Base-by-base conservation (phyloP, 2,113 vertebrate species). In the Eudorcas thomsonii region DNA sequence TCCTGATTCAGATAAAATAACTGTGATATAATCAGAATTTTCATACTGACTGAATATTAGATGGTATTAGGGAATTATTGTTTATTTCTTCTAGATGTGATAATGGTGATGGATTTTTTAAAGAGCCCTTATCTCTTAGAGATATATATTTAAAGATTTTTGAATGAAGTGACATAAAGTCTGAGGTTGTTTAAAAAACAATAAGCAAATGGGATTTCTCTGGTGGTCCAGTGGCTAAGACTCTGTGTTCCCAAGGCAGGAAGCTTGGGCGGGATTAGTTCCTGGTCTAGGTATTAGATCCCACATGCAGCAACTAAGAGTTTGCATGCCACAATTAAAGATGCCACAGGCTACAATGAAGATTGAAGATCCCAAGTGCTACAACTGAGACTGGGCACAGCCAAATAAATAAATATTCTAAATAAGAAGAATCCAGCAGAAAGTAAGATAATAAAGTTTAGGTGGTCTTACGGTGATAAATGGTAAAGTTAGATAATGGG, bases 401-500 rank as follows among this genome's bases (percentile, higher is more conserved):
- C 17, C 71, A 77, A 77, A 43, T 43, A 26, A 77, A 77, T 26
- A 77, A 77, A 77, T 43, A 77, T 26, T 43, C 23, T 77, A 77
- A 77, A 77, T 43, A 87, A 97, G 90, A 90, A 92, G 92, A 94
- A 84, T 78, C 71, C 84, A 83, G 50, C 67, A 82, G 64, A 78
- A 10, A 28, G 7, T 82, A 6, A 1, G 1, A 48, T 28, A 33
- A 25, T 48, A 50, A 45, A 86, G 62, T 87, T 2, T 57, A 64
- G 26, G 36, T 82, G 84, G 19, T 16, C 26, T 83, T n/a, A 57
- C 1, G 6, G 82, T 93, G 48, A 74, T 62, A 91, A 90, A 48
- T 23, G 30, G 28, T 62, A 17, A 83, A 89, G 28, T 19, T 17
- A 54, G 52, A 25, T 8, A 3, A 36, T 78, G 23, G 25, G 14